Evolutionary conservation across 2,113 vertebrate species (phyloP), one percentile per base, ranked within the genome.

Genomic region (Chelonoidis abingdonii): DNA sequence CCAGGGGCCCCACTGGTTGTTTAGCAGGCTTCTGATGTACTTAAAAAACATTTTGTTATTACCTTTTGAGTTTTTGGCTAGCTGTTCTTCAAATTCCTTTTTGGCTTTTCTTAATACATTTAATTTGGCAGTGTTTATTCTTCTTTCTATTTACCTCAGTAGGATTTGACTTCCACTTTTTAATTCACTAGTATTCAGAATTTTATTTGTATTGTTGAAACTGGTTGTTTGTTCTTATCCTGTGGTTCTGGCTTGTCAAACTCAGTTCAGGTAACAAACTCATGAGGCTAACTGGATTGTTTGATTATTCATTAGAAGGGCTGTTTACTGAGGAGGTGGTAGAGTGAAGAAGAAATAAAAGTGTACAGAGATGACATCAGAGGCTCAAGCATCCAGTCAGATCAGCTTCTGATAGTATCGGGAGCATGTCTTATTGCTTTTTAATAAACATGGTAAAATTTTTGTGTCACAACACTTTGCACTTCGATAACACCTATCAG

Each of bases 201-300:
- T 76, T 17, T 93, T 65, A 57, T 65, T 89, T 69, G 75, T 22
- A 75, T 41, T 44, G 41, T 14, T 76, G 35, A 69, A 69, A 35
- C 35, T 38, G 35, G n/a, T 17, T 69, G 35, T 69, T 38, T 69
- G 65, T 10, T 19, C 19, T 69, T 69, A n/a, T 69, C 35, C 35
- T 69, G 35, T 69, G 19, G 16, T 29, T 59, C 95, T 92, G 54
- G 85, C 88, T 52, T 81, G 27, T 62, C 89, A 87, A 93, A 86
- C 81, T 87, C 82, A 31, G 53, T 89, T 81, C 76, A 89, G 88
- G 91, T 89, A 79, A 93, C 78, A 50, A 81, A 53, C 31, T 21
- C 41, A 62, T 69, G 17, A 69, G 65, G 35, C 65, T 69, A 90
- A 93, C 17, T 93, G 69, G 82, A 94, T 95, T 95, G 93, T 29